These are phyloP conservation scores for Quadroppia sp. DNA, from an alignment of 2,888 invertebrate genomes.

Conservation along the genomic window DNA sequence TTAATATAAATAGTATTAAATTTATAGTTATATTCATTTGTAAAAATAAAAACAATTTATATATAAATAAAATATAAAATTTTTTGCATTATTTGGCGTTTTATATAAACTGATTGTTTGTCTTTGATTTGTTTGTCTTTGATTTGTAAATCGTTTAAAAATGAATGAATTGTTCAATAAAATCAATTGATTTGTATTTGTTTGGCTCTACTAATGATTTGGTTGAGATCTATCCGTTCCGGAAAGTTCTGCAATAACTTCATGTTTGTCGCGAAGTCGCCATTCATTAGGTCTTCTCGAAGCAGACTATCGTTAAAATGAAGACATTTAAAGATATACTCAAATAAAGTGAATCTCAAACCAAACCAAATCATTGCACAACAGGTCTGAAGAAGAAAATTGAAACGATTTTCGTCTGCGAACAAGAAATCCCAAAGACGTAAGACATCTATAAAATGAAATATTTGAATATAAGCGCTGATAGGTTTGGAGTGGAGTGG, in stretches of 20 bases:
- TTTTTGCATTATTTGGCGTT: background rate
- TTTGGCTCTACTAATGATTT: constrained; percentile 40
- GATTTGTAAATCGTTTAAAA: background rate
- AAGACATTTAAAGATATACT: background rate
- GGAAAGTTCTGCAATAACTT: constrained; percentile 70
- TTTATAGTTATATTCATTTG: too few relatives aligned
- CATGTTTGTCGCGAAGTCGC: constrained; percentile 90
- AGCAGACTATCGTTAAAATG: constrained; percentile 62
- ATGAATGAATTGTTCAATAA: background rate
- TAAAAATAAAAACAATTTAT: background rate
- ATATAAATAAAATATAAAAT: background rate
- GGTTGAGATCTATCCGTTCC: constrained; percentile 39
- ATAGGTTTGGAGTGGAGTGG: background rate
- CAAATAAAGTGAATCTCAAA: constrained; percentile 18
- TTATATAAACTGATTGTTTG: background rate
- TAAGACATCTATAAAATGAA: constrained; percentile 82
- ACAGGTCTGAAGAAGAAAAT: constrained; percentile 85
- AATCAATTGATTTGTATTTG: constrained; percentile 21
- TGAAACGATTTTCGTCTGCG: constrained; percentile 80
- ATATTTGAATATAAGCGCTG: background rate
- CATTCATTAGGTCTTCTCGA: constrained; percentile 72
- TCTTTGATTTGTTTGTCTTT: background rate
- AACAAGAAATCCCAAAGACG: constrained; percentile 96
- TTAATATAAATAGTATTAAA: too few relatives aligned
- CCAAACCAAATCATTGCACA: constrained; percentile 97